Evolutionary conservation across 2,888 invertebrate genomes (phyloP), one percentile per base, ranked within the genome.

Genomic region (Calameuta filiformis): DNA sequence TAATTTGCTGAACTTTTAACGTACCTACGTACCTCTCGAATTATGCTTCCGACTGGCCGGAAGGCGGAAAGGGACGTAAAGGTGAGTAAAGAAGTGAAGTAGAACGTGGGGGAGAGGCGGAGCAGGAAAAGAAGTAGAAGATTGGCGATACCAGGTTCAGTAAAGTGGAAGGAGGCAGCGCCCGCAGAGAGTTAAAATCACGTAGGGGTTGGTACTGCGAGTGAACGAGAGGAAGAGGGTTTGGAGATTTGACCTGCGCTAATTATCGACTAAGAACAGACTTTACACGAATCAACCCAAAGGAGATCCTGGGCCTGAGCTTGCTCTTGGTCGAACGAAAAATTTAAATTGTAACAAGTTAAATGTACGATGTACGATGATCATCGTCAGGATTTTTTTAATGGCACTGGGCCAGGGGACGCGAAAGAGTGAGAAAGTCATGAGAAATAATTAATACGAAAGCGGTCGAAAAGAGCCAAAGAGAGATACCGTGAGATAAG

Each of bases 1-100:
- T 90, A 90, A 90, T 90, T 90, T 87, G 85, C 83, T 85, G 81
- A 89, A 90, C 87, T 89, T 90, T 89, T 88, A 83, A 81, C 80
- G 77, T 77, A 73, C 33, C 73, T 75, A 74, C 75, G 74, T 77
- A 76, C 77, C 75, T 35, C 73, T 37, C 75, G 75, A 79, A 79
- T 79, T 77, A 79, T 79, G 75, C 77, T 77, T 79, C 79, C 79
- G 77, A 77, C 68, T 75, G 77, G 74, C 76, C 56, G 23, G 73
- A 79, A 76, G 56, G 81, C 81, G 80, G 79, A 82, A 82, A 82
- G 78, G 83, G 30, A 73, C 15, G 56, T 34, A 2, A 73, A 56
- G 71, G 35, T 71, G 77, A 73, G 68, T 35, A 69, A 76, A 56
- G 76, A 9, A 15, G 56, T 9, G 2, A 23, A 9, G 40, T 9